Base-by-base conservation (phyloP, 2,797 vertebrate species). In the Intellagama lesueurii region DNA sequence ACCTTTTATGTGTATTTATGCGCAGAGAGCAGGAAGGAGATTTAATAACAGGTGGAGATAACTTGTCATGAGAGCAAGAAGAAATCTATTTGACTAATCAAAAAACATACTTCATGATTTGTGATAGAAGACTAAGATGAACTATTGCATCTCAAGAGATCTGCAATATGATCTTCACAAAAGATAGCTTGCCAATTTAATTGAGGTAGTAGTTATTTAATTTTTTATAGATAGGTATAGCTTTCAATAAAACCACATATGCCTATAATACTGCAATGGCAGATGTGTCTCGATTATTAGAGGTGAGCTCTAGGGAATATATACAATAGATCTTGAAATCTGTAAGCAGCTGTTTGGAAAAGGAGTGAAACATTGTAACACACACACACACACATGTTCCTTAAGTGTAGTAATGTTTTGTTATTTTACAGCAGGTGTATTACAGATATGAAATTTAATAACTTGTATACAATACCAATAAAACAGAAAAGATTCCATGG, bases 221-320 rank as follows among this genome's bases (percentile, higher is more conserved):
- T 96, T 96, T 95, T 96, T 97, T 89, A 81, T 90, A 89, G 93
- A 96, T 93, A 95, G 95, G 96, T 95, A 96, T 95, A 92, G 94
- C 93, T 97, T 97, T 97, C 96, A 96, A 98, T 97, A 96, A 97
- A 96, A 97, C 97, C 97, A 95, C 96, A 96, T 96, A 95, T 95
- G 97, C 96, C 96, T 96, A 92, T 94, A 93, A 97, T 93, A 77
- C 94, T 95, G 96, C 96, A 94, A 94, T 95, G 95, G 96, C 97
- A 98, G 97, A 98, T 98, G 97, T 96, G 97, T 96, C 97, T 97
- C 96, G 97, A 97, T 97, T 96, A 98, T 96, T 96, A 96, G 97
- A 96, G 96, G 95, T 93, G 91, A 96, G 95, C 97, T 97, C 97
- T 90, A 78, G 97, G 97, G 98, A 97, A 96, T 95, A 88, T 3